Evolutionary conservation across 2,113 vertebrate genomes (phyloP).

Genomic region (Vimba vimba): DNA sequence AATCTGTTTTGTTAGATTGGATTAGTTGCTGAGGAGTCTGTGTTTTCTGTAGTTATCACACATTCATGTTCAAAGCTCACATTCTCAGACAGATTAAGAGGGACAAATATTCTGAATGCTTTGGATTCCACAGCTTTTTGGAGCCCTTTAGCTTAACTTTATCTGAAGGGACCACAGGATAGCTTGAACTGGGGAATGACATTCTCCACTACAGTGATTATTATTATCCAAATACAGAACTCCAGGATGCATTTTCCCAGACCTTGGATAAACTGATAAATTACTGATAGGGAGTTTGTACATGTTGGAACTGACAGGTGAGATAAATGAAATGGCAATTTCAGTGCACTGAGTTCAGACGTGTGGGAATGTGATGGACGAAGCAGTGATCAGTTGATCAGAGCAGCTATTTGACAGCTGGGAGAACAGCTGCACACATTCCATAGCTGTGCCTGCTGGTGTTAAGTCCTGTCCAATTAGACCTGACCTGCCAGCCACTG

Average conservation of each 20-base stretch:
- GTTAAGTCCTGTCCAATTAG: constrained; percentile 65
- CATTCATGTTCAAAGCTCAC: background rate
- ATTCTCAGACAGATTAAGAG: constrained; percentile 35
- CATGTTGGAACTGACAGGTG: background rate
- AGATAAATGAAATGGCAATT: background rate
- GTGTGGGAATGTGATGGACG: constrained; percentile 6
- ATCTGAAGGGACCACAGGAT: background rate
- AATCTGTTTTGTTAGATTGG: background rate
- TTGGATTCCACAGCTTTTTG: background rate
- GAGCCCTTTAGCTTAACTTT: background rate
- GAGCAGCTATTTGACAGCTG: constrained; percentile 60
- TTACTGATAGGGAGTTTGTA: background rate
- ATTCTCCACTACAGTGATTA: background rate
- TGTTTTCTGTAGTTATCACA: background rate
- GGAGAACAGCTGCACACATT: constrained; percentile 57
- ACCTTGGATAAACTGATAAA: background rate
- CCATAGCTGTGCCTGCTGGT: constrained; percentile 57
- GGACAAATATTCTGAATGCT: constrained; percentile 25
- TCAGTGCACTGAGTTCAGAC: background rate
- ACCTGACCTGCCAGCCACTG: constrained; percentile 66
- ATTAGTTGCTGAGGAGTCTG: background rate
- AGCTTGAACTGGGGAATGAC: background rate
- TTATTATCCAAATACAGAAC: constrained; percentile 7
- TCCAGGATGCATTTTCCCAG: background rate
- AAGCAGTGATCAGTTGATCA: constrained; percentile 50